Conservation (phyloP, 1,140 invertebrate genomes). For the Cydia fagiglandana region DNA sequence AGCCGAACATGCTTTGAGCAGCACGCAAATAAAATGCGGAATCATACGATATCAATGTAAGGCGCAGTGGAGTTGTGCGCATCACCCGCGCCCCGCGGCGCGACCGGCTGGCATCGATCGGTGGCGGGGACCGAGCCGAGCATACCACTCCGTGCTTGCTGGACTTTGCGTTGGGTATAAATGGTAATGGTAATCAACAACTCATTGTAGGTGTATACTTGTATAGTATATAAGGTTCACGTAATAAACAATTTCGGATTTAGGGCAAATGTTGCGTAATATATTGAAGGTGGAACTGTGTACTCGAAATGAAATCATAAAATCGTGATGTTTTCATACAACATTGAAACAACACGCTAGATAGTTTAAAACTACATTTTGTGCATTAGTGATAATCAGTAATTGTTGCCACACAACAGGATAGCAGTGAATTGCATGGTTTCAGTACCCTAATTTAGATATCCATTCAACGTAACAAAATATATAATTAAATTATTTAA, state of each 20-base stretch:
- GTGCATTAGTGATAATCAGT: no score
- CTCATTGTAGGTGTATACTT: neutral
- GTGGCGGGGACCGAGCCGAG: conserved; percentile 14
- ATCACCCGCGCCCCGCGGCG: conserved; percentile 37
- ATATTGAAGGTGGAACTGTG: neutral
- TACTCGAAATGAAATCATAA: no score
- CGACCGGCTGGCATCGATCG: conserved; percentile 40
- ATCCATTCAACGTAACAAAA: no score
- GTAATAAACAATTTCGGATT: neutral
- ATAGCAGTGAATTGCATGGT: no score
- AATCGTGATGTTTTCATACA: no score
- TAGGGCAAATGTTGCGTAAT: neutral
- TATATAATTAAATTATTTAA: no score
- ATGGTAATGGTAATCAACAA: neutral
- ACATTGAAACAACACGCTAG: no score
- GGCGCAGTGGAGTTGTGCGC: conserved; percentile 41
- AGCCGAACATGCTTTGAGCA: conserved; percentile 13
- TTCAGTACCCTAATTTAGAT: no score
- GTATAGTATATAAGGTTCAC: neutral
- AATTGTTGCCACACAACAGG: no score
- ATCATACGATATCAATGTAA: conserved; percentile 19
- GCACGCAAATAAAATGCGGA: conserved; percentile 35
- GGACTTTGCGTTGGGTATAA: neutral
- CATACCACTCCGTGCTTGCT: conserved; percentile 21
- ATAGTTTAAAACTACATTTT: no score